Evolutionary conservation across 2,888 invertebrate species (phyloP).

Genomic region (Drosophila lacicola): DNA sequence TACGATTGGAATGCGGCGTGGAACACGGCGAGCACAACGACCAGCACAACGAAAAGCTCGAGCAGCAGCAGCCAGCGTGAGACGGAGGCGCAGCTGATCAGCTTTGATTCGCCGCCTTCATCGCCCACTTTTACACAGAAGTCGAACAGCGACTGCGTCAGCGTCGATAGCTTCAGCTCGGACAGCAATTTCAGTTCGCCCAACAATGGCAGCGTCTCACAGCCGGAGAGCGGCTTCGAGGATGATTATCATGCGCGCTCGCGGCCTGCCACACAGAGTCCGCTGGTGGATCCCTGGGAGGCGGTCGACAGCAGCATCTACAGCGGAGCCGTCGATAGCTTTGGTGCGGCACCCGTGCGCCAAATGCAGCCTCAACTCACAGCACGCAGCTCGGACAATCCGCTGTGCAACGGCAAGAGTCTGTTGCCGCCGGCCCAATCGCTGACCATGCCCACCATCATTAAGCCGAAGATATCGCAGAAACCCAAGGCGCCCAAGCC

Average conservation of each 20-base stretch:
- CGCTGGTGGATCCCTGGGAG: conserved; percentile 84
- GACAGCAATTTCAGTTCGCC: conserved; percentile 88
- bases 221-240: conserved; percentile 92
- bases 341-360: conserved; percentile 84
- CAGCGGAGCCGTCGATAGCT: conserved; percentile 53
- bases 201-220: conserved; percentile 88
- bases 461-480: conserved; percentile 86
- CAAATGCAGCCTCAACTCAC: conserved; percentile 64
- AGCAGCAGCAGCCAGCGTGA: conserved; percentile 39
- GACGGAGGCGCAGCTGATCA: conserved; percentile 87
- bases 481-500: conserved; percentile 83
- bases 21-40: conserved; percentile 61
- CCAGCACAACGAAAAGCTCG: conserved; percentile 17
- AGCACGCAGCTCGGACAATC: conserved; percentile 86
- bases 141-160: conserved; percentile 91
- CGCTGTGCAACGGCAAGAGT: conserved; percentile 86
- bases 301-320: conserved; percentile 73
- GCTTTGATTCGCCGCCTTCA: conserved; percentile 90
- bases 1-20: conserved; percentile 80
- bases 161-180: conserved; percentile 91
- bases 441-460: conserved; percentile 90
- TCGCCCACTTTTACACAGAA: conserved; percentile 91
- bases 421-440: conserved; percentile 85
- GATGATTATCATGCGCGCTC: conserved; percentile 88
- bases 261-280: conserved; percentile 86